A percentile compares a stretch with the other conserved stretches of the same genome.
Conservation (phyloP, 2,113 vertebrate species). For the Tyrannus savana region DNA sequence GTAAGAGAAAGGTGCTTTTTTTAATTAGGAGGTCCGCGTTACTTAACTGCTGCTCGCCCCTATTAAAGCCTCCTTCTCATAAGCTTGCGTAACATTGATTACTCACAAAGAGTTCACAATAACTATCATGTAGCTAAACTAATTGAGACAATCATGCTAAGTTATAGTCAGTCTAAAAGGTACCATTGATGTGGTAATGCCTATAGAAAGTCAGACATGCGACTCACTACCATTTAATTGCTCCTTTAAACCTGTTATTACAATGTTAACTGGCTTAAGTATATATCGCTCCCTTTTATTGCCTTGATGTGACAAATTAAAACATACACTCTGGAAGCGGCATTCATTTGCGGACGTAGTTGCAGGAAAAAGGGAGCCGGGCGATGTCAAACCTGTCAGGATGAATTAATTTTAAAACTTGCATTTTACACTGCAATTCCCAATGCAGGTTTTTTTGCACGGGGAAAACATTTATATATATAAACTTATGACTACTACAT, state of each 20-base stretch:
- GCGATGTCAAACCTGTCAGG: conserved; percentile 59
- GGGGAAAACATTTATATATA: neutral
- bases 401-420: conserved; percentile 61
- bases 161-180: conserved; percentile 66
- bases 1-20: neutral
- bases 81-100: conserved; percentile 70
- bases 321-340: conserved; percentile 60
- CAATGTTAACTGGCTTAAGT: conserved; percentile 63
- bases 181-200: conserved; percentile 68
- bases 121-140: conserved; percentile 58
- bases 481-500: neutral
- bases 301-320: conserved; percentile 69
- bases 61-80: neutral
- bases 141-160: conserved; percentile 58
- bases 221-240: conserved; percentile 65
- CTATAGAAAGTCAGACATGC: conserved; percentile 60
- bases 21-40: neutral
- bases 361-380: conserved; percentile 15
- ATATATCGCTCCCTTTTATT: conserved; percentile 59
- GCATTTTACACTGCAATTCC: conserved; percentile 45
- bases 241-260: conserved; percentile 63
- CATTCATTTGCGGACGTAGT: conserved; percentile 34
- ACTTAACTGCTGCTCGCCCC: neutral
- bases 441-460: neutral
- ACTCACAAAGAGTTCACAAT: conserved; percentile 56